Evolutionary conservation across 2,113 vertebrate genomes (phyloP).

Genomic region (Bubo scandiacus): DNA sequence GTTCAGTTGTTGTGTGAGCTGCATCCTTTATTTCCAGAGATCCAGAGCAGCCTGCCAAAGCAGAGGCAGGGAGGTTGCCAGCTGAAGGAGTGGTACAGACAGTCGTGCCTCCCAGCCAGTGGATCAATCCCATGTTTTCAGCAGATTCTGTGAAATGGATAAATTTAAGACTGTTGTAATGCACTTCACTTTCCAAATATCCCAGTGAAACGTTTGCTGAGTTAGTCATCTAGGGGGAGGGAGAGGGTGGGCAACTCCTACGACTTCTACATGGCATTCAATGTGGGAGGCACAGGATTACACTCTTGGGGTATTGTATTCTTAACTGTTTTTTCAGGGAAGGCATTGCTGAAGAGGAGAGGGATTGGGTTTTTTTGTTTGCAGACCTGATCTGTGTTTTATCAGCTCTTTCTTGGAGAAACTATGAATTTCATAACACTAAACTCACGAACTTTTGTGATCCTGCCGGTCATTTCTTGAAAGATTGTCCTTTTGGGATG

Average conservation of each 20-base stretch:
- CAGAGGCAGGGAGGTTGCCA: rapidly evolving
- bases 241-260: not conserved
- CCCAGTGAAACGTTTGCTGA: not conserved
- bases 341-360: not conserved
- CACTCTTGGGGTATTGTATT: not conserved
- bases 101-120: not conserved
- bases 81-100: not conserved
- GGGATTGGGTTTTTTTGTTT: not conserved
- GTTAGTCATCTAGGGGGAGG: not conserved
- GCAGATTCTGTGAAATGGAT: not conserved
- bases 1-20: not conserved
- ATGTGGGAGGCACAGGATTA: not conserved
- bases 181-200: not conserved
- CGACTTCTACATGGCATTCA: not conserved
- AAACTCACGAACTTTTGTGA: not conserved
- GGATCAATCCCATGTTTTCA: not conserved
- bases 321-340: not conserved
- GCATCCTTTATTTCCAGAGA: not conserved
- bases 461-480: not conserved
- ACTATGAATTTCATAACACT: not conserved
- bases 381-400: not conserved
- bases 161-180: not conserved
- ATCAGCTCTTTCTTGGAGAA: not conserved
- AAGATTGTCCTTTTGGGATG: not conserved
- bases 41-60: not conserved